Conservation (phyloP, 2,888 invertebrate species). For the Prosopocoilus inquinatus region DNA sequence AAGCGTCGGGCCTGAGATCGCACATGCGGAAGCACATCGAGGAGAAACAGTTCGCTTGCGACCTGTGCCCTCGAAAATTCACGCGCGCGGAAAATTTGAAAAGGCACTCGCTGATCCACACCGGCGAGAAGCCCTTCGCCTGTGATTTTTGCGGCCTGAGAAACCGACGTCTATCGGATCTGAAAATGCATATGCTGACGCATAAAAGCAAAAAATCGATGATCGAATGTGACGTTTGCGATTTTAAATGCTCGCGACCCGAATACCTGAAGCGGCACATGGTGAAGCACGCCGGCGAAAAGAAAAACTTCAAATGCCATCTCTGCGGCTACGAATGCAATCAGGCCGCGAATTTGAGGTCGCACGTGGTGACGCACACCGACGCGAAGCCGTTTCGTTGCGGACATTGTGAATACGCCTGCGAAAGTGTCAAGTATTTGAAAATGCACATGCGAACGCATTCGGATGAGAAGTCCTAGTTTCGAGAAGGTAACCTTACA, state of each 20-base stretch:
- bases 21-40: conserved; percentile 22
- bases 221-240: conserved; percentile 40
- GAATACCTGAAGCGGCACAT: conserved; percentile 5
- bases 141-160: conserved; percentile 23
- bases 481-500: no score
- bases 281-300: conserved; percentile 13
- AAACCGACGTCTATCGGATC: conserved; percentile 32
- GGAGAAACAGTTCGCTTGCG: conserved; percentile 47
- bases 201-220: conserved; percentile 3
- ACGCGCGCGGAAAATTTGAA: conserved; percentile 24
- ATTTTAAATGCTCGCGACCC: conserved; percentile 36
- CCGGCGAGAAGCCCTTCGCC: conserved; percentile 1
- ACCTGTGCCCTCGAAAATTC: conserved; percentile 28
- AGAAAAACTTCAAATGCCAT: no score
- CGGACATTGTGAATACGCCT: no score
- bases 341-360: no score
- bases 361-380: no score
- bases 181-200: conserved; percentile 17
- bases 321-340: no score
- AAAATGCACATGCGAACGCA: no score
- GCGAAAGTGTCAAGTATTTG: no score
- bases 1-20: conserved; percentile 24
- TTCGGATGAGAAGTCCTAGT: no score
- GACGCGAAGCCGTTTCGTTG: no score
- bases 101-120: conserved; percentile 21